Base-by-base conservation (phyloP, 2,113 vertebrate genomes). In the Noctilio leporinus region DNA sequence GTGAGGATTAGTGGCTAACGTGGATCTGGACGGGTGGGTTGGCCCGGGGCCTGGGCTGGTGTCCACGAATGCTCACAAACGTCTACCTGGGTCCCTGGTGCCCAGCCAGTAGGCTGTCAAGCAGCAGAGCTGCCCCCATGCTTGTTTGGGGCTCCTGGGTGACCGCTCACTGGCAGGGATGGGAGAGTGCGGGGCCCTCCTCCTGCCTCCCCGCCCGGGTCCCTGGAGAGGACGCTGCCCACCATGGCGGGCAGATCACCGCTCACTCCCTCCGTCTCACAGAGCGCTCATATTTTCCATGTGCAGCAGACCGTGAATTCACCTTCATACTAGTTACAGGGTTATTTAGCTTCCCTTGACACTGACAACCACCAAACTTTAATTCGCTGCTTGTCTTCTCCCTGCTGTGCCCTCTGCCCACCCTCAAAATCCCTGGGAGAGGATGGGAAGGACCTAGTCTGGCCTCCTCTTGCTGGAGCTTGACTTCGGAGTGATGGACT, bases 281-380 rank as follows among this genome's bases (percentile, higher is more conserved):
- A 97, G 96, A 97, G 92, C 97, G 88, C 98, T 98, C 97, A 33
- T 98, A 98, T 98, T 98, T 98, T 98, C 98, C 97, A 62, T 97
- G 98, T 97, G 98, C 98, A 98, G 97, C 64, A 98, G 98, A 98
- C 98, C 98, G 81, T 98, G 98, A 99, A 98, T 98, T 98, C 98
- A 98, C 98, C 98, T 99, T 99, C 98, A 99, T 98, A 98, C 97
- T 98, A 98, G 98, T 98, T 98, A 98, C 98, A 98, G 98, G 98
- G 98, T 98, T 98, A 98, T 98, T 98, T 98, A 98, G 98, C 98
- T 98, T 97, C 98, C 98, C 97, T 97, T 96, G 98, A 98, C 88
- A 49, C 98, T 97, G 97, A 97, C 98, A 98, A 98, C 98, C 98
- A 98, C 97, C 97, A 97, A 97, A 97, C 97, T 98, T 97, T 96